Conservation (phyloP, 1,140 invertebrate genomes). For the Habropoda laboriosa region DNA sequence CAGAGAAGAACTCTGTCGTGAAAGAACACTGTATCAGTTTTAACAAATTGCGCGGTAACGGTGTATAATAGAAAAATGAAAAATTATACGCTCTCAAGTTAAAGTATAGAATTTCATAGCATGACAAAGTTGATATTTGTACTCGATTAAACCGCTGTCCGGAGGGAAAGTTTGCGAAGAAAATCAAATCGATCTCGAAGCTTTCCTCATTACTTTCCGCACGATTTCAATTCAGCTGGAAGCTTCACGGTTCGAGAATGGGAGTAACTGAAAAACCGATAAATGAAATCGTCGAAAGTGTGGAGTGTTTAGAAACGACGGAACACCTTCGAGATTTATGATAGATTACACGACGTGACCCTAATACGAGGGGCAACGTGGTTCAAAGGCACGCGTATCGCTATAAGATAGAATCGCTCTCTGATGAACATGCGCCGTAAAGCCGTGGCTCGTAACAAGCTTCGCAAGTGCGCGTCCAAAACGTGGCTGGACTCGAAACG, state of each 20-base stretch:
- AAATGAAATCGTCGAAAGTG: neutral
- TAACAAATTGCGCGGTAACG: too few species aligned
- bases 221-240: neutral
- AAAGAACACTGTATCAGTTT: neutral
- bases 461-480: constrained; percentile 1
- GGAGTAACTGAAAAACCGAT: neutral
- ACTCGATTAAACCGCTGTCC: neutral
- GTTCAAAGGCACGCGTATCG: neutral
- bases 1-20: neutral
- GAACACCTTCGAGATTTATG: neutral
- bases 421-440: constrained; percentile 28
- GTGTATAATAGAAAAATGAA: neutral
- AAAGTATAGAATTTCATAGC: too few species aligned
- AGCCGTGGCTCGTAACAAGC: constrained; percentile 1
- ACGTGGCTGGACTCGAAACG: constrained; percentile 26
- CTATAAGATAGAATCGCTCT: neutral
- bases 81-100: too few species aligned
- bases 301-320: neutral
- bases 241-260: neutral
- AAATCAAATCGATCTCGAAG: neutral
- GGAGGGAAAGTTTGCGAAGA: neutral
- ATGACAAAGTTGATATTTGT: too few species aligned
- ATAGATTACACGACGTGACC: neutral
- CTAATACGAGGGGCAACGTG: neutral
- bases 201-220: neutral